These are phyloP conservation scores for Leptopilina myrica DNA, from an alignment of 2,888 invertebrate genomes.

Conservation along the genomic window DNA sequence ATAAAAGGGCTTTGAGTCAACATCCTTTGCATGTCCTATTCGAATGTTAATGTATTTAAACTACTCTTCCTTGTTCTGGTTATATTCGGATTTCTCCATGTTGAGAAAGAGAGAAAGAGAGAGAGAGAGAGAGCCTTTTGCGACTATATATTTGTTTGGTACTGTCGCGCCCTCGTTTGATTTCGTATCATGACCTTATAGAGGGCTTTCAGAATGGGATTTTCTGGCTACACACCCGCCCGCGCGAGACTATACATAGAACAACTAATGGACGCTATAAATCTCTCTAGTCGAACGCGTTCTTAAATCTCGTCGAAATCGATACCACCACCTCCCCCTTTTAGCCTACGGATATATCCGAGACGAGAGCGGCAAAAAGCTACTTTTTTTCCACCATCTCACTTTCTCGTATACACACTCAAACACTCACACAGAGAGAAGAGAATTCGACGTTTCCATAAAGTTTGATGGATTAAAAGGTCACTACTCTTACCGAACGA, in stretches of 20 bases:
- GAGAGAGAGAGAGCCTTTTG: neutral
- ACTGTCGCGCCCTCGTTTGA: conserved; percentile 46
- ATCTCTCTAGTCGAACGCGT: conserved; percentile 54
- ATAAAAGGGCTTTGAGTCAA: conserved; percentile 38
- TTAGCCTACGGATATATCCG: conserved; percentile 38
- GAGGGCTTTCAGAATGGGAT: conserved; percentile 47
- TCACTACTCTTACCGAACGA: conserved; percentile 37
- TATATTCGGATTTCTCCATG: conserved; percentile 19
- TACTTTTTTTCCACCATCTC: conserved; percentile 17
- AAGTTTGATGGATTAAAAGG: conserved; percentile 40
- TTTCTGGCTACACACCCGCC: conserved; percentile 29
- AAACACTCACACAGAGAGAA: neutral
- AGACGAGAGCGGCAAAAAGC: conserved; percentile 32
- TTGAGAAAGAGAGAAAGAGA: neutral
- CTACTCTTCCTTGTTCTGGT: conserved; percentile 44
- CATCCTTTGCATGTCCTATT: conserved; percentile 33
- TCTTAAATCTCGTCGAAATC: conserved; percentile 55
- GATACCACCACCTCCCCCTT: conserved; percentile 46
- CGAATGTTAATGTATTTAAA: conserved; percentile 52
- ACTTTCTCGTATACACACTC: neutral
- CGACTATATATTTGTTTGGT: conserved; percentile 44
- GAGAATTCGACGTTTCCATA: conserved; percentile 30
- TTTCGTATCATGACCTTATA: conserved; percentile 52
- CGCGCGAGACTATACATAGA: conserved; percentile 19
- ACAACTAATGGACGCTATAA: conserved; percentile 60